Base-by-base conservation (phyloP, 2,113 vertebrate genomes). In the Romanogobio albipinnatus region DNA sequence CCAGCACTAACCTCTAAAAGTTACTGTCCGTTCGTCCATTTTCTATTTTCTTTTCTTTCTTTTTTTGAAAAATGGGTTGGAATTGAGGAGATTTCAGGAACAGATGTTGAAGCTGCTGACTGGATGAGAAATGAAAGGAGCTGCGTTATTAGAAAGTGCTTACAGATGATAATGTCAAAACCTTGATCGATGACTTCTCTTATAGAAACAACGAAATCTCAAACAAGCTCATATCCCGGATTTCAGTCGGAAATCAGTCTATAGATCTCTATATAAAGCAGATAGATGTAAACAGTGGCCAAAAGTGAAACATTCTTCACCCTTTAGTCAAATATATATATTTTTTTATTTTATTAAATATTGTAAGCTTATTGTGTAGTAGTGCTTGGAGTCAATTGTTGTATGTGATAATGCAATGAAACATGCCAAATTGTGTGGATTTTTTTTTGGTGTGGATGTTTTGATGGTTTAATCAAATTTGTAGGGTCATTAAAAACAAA, bases 91-190 rank as follows among this genome's bases (percentile, higher is more conserved):
- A 53, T 82, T 87, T 76, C 64, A 80, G 61, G 64, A 86, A 82
- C 89, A 90, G 89, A 87, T 90, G 84, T 86, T 86, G 43, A 85
- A 90, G 87, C 33, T 90, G 89, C 85, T 88, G 82, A 90, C 61
- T 59, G 49, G 14, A 24, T 43, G 24, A 86, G 81, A 89, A 87
- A 81, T 73, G 70, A 78, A 71, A 73, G 89, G 53, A 74, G 77
- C 82, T 70, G 66, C 11, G 43, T 86, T 83, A 76, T 76, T 84
- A 87, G 83, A 89, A 88, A 87, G 81, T 83, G 88, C 86, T 88
- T 88, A 88, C 77, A 61, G 77, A 89, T 76, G 82, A 76, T 85
- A 83, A 82, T 89, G 83, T 85, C 85, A 74, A 68, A 43, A 43
- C 49, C 76, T 19, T 71, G 85, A 73, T 86, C 83, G 70, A 88